Conservation (phyloP, 2,113 vertebrate genomes). For the Varanus salvator region DNA sequence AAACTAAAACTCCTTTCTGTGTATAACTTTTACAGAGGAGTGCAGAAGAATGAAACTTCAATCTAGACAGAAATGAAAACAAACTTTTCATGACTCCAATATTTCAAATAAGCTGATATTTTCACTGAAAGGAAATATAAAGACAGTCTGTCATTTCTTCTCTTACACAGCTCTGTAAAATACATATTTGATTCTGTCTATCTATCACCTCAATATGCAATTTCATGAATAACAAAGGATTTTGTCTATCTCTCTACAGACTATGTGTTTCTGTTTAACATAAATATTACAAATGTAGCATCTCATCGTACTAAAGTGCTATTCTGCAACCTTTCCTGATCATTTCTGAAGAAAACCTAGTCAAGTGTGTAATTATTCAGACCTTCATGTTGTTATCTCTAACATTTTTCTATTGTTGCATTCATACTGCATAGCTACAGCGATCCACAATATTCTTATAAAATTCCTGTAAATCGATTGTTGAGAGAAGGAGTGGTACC, state of each 20-base stretch:
- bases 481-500: no score
- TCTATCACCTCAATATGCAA: background rate
- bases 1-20: background rate
- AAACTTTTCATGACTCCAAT: background rate
- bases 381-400: background rate
- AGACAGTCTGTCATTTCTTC: background rate
- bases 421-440: background rate
- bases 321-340: background rate
- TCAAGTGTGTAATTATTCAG: constrained; percentile 8
- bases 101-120: constrained; percentile 4
- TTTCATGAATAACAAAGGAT: background rate
- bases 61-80: constrained; percentile 27
- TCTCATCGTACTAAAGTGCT: background rate
- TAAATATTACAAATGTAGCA: constrained; percentile 27
- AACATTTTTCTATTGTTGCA: background rate
- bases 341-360: background rate
- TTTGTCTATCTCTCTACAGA: constrained; percentile 19
- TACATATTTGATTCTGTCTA: background rate
- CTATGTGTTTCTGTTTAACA: constrained; percentile 14
- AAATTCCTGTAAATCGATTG: no score
- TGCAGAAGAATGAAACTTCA: background rate
- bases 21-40: background rate
- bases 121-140: constrained; percentile 18
- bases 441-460: background rate
- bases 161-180: background rate